A percentile compares a stretch with the other conserved stretches of the same genome.
These are phyloP conservation scores for Gephyroberyx darwinii DNA, from an alignment of 2,797 vertebrate species.

Conservation along the genomic window DNA sequence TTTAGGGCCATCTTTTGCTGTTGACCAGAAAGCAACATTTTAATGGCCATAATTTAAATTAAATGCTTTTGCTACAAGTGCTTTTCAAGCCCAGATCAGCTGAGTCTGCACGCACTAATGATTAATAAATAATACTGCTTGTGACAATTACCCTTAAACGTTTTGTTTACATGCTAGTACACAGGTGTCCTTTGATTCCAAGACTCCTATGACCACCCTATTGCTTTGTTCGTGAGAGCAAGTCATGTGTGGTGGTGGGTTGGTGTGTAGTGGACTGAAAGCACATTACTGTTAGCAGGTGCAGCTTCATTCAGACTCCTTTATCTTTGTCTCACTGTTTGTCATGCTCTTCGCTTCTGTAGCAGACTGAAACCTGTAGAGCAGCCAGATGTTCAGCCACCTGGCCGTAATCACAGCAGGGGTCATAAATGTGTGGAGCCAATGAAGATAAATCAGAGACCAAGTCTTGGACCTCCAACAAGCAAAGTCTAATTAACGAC, in stretches of 20 bases:
- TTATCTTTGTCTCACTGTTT: constrained; percentile 38
- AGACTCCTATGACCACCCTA: constrained; percentile 19
- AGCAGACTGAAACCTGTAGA: constrained; percentile 30
- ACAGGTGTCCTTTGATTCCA: constrained; percentile 72
- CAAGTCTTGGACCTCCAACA: constrained; percentile 36
- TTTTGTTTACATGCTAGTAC: constrained; percentile 67
- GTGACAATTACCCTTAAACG: constrained; percentile 47
- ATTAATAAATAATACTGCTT: constrained; percentile 53
- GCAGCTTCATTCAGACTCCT: constrained; percentile 46
- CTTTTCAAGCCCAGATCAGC: constrained; percentile 34
- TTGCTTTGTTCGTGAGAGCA: constrained; percentile 47
- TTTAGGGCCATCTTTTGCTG: not conserved
- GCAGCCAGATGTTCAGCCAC: constrained; percentile 76
- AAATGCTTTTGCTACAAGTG: constrained; percentile 53
- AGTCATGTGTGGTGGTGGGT: constrained; percentile 18
- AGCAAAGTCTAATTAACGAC: constrained; percentile 9
- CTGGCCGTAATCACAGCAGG: constrained; percentile 65
- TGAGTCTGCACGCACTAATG: constrained; percentile 31
- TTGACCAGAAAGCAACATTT: too few species aligned
- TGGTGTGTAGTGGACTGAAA: constrained; percentile 38
- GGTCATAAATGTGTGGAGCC: constrained; percentile 16
- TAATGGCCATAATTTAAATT: not conserved
- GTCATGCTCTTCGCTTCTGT: constrained; percentile 42
- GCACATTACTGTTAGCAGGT: constrained; percentile 61
- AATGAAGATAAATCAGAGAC: constrained; percentile 29